Evolutionary conservation across 1,140 invertebrate genomes (phyloP).

Genomic region (Pinna nobilis): DNA sequence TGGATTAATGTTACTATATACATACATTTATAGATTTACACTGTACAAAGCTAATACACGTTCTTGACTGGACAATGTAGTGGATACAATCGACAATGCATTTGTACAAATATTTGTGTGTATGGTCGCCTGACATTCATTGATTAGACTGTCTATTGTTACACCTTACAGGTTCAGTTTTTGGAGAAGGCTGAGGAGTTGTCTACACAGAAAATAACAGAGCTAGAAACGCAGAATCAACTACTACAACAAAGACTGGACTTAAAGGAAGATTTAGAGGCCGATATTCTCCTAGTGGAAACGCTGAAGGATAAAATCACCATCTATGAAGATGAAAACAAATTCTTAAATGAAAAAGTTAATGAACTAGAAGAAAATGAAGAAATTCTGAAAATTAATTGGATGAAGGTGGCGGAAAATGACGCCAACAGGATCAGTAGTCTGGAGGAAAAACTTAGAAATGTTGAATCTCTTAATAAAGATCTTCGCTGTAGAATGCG

Average conservation of each 20-base stretch:
- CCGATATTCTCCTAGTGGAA: constrained; percentile 44
- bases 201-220: constrained; percentile 57
- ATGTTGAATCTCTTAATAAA: constrained; percentile 56
- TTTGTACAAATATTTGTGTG: too few relatives aligned
- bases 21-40: too few relatives aligned
- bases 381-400: constrained; percentile 64
- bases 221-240: constrained; percentile 58
- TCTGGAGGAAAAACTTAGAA: constrained; percentile 65
- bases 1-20: too few relatives aligned
- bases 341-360: constrained; percentile 50
- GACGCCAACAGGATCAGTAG: constrained; percentile 60
- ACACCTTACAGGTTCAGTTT: constrained; percentile 60
- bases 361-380: constrained; percentile 67
- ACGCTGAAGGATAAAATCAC: constrained; percentile 56
- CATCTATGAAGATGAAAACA: constrained; percentile 57
- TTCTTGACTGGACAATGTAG: too few relatives aligned
- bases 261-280: constrained; percentile 47
- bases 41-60: too few relatives aligned
- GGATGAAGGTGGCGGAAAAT: constrained; percentile 65
- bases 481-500: constrained; percentile 61
- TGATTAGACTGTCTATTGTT: too few relatives aligned
- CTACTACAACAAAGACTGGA: constrained; percentile 58
- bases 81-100: too few relatives aligned
- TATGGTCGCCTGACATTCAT: too few relatives aligned
- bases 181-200: constrained; percentile 62